Percentiles rank a stretch among this genome's conserved stretches.
Conservation (phyloP, 2,797 vertebrate species). For the Pseudotriccus pelzelni region DNA sequence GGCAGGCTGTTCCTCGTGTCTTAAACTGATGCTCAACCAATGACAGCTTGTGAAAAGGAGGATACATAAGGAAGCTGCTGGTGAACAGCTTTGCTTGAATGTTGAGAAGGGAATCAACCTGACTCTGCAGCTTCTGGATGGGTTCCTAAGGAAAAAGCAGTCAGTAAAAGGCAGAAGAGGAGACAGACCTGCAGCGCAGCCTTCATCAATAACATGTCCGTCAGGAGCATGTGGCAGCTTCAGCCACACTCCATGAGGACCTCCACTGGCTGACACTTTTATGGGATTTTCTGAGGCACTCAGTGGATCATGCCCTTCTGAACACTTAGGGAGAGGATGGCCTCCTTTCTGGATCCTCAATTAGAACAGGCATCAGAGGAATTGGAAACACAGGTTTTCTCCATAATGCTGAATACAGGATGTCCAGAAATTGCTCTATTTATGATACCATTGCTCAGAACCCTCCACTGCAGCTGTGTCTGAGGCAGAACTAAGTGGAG, state of each 20-base stretch:
- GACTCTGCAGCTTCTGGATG: background rate
- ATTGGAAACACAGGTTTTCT: background rate
- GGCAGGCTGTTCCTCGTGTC: background rate
- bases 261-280: background rate
- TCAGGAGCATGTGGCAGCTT: background rate
- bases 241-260: fast-evolving
- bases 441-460: background rate
- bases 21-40: background rate
- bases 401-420: background rate
- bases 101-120: background rate
- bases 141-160: background rate
- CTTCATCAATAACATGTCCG: fast-evolving
- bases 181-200: background rate
- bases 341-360: background rate
- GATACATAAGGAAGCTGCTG: background rate
- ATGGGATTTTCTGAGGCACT: background rate
- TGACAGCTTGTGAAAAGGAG: background rate
- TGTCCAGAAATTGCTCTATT: background rate
- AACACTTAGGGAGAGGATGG: background rate
- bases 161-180: background rate
- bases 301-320: background rate
- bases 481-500: background rate
- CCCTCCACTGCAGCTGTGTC: background rate
- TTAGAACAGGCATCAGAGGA: background rate
- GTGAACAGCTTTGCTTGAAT: background rate